Evolutionary conservation across 1,140 invertebrate genomes (phyloP).

Genomic region (Anoplophora glabripennis): DNA sequence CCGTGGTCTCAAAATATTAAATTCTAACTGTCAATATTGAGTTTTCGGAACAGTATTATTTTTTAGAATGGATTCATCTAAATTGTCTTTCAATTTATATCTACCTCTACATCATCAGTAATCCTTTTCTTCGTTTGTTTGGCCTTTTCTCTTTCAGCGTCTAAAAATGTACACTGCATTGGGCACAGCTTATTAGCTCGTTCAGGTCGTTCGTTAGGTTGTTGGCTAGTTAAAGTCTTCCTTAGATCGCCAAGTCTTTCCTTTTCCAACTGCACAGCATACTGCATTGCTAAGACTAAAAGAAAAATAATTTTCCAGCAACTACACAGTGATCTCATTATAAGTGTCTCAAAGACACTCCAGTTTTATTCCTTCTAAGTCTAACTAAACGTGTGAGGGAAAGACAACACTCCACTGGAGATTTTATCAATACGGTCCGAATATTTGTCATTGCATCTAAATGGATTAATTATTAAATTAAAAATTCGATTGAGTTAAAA

Average conservation of each 20-base stretch:
- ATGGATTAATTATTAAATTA: too few relatives aligned
- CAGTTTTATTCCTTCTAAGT: neutral
- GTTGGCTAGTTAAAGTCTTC: conserved; percentile 7
- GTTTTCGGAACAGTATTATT: too few relatives aligned
- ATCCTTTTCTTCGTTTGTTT: conserved; percentile 6
- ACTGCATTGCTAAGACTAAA: conserved; percentile 33
- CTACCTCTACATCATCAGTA: conserved; percentile 9
- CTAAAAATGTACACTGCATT: conserved; percentile 3
- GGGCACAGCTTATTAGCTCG: too few relatives aligned
- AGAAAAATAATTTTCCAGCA: neutral
- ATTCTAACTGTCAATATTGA: too few relatives aligned
- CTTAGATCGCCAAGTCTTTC: conserved; percentile 30
- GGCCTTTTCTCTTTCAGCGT: conserved; percentile 15
- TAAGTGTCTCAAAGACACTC: neutral
- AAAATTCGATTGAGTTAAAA: too few relatives aligned
- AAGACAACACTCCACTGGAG: neutral
- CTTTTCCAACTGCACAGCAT: conserved; percentile 30
- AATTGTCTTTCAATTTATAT: too few relatives aligned
- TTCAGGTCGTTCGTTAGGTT: too few relatives aligned
- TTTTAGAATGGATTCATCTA: too few relatives aligned
- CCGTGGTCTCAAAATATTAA: too few relatives aligned
- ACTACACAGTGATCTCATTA: too few relatives aligned
- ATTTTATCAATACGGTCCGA: neutral
- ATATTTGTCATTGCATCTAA: neutral
- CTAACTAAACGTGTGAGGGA: neutral